Evolutionary conservation across 2,113 vertebrate genomes (phyloP), one percentile per base, ranked within the genome.

Genomic region (Mormoops blainvillei): DNA sequence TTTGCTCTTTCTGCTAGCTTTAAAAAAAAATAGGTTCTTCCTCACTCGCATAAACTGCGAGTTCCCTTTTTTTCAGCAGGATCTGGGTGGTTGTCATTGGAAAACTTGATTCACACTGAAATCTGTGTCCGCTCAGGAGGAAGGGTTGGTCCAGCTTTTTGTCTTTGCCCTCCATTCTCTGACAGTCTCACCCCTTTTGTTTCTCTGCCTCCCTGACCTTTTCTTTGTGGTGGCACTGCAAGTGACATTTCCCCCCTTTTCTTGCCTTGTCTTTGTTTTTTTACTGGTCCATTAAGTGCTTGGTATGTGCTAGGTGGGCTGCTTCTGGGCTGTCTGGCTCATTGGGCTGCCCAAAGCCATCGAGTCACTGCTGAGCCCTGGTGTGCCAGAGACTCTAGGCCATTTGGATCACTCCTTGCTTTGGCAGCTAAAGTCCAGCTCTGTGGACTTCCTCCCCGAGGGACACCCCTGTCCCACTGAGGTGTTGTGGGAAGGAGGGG

Each of bases 231-330:
- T 84, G 48, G 31, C 70, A 74, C 67, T 91, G 81, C n/a, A 86
- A 95, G 58, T 74, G 70, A 80, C 36, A 71, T 87, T 26, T 95
- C 82, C 48, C 73, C n/a, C 38, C 65, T 94, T 87, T 94, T 97
- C 97, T 98, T 89, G 80, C 78, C 96, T 96, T 86, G 92, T 77
- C 9, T 91, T 63, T 63, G 28, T 63, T 97, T 61, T 65, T 65
- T 9, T 63, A 2, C 14, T 36, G 9, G 28, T 33, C 8, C 26
- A 2, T 18, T 20, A 5, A 67, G 22, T 50, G 41, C 73, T n/a
- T 4, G 41, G 28, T 22, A 19, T 43, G 1, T 14, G 13, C 19
- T 22, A n/a, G 20, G 4, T 22, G 48, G 70, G 52, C 43, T 19
- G 13, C 10, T 58, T 56, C 10, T 8, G 16, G 20, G 18, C 50